These are phyloP conservation scores for Peromyscus maniculatus DNA, from an alignment of 2,113 vertebrate species.

Conservation along the genomic window DNA sequence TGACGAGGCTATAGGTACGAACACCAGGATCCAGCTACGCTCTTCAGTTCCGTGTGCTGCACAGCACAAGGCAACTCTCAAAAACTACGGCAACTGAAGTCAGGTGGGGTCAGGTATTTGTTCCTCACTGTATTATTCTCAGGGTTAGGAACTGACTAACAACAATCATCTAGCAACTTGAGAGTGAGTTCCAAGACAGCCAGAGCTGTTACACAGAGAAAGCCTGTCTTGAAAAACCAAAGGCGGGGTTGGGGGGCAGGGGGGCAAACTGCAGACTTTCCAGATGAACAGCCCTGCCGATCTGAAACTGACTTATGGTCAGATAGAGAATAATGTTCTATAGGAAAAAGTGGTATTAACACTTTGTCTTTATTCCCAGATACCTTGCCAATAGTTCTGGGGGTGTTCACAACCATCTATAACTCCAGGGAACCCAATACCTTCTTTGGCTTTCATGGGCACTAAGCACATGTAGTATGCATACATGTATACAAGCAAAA, in stretches of 20 bases:
- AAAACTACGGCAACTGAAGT: not conserved
- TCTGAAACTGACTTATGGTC: not conserved
- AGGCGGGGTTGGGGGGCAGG: not conserved
- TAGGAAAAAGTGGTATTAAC: not conserved
- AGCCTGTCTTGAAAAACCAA: not conserved
- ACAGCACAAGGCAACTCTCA: slow-evolving; percentile 7
- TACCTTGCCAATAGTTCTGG: not conserved
- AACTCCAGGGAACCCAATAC: not conserved
- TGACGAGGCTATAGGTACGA: not conserved
- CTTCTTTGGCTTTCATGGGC: not conserved
- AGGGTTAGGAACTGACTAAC: not conserved
- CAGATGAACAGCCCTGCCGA: not conserved
- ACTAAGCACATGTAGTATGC: slow-evolving; percentile 18
- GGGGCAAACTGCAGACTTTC: not conserved
- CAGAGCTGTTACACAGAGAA: not conserved
- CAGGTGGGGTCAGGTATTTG: not conserved
- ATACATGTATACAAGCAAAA: slow-evolving; percentile 46
- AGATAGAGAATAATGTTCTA: not conserved
- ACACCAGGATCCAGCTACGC: not conserved
- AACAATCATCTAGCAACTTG: not conserved
- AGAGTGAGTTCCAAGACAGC: not conserved
- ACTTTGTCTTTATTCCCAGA: not conserved
- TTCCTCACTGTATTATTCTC: not conserved
- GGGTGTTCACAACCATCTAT: not conserved
- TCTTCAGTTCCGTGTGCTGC: not conserved